phyloP scores from a whole-genome alignment of 2,113 vertebrate genomes.

The Ifrita kowaldi region DNA sequence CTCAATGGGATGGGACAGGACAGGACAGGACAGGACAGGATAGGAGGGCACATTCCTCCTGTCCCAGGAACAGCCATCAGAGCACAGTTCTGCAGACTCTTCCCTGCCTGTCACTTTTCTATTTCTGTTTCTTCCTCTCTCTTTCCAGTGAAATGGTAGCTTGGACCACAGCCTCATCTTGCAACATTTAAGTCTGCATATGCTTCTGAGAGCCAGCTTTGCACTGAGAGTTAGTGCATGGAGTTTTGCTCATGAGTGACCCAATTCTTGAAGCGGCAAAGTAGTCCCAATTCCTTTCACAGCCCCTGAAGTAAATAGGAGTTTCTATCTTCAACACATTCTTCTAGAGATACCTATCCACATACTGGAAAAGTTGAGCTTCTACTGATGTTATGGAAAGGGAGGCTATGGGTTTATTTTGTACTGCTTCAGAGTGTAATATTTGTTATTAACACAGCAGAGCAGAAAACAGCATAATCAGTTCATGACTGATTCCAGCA shows the following conservation, averaged over 20 bases:
- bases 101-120: not conserved
- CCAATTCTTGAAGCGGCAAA: not conserved
- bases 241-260: not conserved
- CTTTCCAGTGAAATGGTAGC: not conserved
- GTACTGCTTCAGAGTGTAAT: not conserved
- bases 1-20: accelerated
- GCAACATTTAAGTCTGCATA: not conserved
- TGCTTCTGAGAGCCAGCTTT: not conserved
- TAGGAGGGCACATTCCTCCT: not conserved
- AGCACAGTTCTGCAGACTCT: not conserved
- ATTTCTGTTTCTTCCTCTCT: not conserved
- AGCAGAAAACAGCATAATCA: not conserved
- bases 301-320: not conserved
- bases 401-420: not conserved
- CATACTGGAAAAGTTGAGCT: not conserved
- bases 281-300: not conserved
- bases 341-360: not conserved
- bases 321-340: not conserved
- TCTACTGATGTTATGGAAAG: not conserved
- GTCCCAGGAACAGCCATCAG: not conserved
- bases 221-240: not conserved
- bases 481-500: not conserved
- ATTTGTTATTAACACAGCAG: not conserved
- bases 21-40: too few relatives aligned
- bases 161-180: not conserved